Evolutionary conservation across 2,888 invertebrate species (phyloP), one percentile per base, ranked within the genome.

Genomic region (Serripes groenlandicus): DNA sequence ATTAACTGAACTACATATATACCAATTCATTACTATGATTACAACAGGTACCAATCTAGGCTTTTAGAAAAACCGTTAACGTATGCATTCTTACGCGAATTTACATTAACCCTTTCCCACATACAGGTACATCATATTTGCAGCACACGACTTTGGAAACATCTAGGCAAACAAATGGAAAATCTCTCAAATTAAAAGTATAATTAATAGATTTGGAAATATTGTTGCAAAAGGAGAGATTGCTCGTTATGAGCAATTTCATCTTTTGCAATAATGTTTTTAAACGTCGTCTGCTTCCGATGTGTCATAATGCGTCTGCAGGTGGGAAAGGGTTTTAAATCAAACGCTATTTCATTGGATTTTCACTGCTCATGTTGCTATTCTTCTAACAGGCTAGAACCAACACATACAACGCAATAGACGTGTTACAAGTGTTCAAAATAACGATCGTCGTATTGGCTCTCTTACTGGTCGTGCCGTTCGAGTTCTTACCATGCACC

Each of bases 381-480:
- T 32, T 70, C 34, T 71, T 28, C n/a, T 62, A 76, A 26, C 78
- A 85, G 84, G 75, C n/a, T 21, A 32, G 81, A 15, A 42, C 70
- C 5, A 26, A 23, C 0, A 71, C 62, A 3, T 64, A 71, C 3
- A 85, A 85, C 69, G 78, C 70, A 0, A 85, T 85, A 0, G 84
- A 81, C 30, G 66, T 75, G 18, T 62, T 85, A 5, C 84, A 85
- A 52, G 74, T 66, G 21, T 28, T 70, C 34, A 85, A 85, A 34
- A 81, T 81, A 21, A 32, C 35, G 0, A 21, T 81, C 9, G 78
- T 81, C 26, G 5, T 81, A 0, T 18, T 78, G n/a, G 84, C 81
- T 7, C 42, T 85, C 0, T 2, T 73, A 0, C 11, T 69, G 5
- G 58, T 69, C 23, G 73, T 81, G 0, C 74, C 75, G 75, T n/a